Base-by-base conservation (phyloP, 2,113 vertebrate genomes). In the Forbesichthys agassizii region DNA sequence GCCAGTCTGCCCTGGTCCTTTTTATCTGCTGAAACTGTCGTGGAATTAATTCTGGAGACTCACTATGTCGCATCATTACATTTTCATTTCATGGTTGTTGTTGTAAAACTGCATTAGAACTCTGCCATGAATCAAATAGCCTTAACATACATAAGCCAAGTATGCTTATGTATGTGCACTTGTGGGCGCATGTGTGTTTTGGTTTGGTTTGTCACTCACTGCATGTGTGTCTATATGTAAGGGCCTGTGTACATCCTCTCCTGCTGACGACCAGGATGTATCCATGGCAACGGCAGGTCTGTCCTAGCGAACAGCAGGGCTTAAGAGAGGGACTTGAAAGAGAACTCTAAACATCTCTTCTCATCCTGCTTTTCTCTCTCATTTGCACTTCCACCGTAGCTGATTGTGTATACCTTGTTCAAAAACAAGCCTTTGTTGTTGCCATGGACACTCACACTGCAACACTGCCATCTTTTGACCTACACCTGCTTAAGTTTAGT, bases 261-360 rank as follows among this genome's bases (percentile, higher is more conserved):
- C 80, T 11, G 74, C 83, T 84, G 78, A 83, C 63, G 75, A 87
- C 83, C 73, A 68, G 77, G 67, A 77, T 82, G 91, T 93, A 88
- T 86, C 92, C 91, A 93, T 92, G 88, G 92, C 90, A 92, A 93
- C 90, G 75, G 48, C 90, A 89, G 89, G 82, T 92, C 83, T 83
- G 86, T 88, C 83, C 83, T 67, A 71, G 85, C 83, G 82, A 84
- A 86, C 74, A 82, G 83, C 65, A 6, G 73, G 78, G 84, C 86
- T 79, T 65, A 71, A 69, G 81, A 87, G 87, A 85, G 77, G 79
- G 81, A 85, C 92, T 86, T 90, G 87, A 92, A 90, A 88, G 88
- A 75, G 85, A 88, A 85, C 66, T 68, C 88, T 85, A 85, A 85
- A 84, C 72, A 80, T 78, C 79, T 77, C 75, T 66, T 83, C 86